phyloP scores from a whole-genome alignment of 1,140 invertebrate species.

The Drosophila gunungcola region DNA sequence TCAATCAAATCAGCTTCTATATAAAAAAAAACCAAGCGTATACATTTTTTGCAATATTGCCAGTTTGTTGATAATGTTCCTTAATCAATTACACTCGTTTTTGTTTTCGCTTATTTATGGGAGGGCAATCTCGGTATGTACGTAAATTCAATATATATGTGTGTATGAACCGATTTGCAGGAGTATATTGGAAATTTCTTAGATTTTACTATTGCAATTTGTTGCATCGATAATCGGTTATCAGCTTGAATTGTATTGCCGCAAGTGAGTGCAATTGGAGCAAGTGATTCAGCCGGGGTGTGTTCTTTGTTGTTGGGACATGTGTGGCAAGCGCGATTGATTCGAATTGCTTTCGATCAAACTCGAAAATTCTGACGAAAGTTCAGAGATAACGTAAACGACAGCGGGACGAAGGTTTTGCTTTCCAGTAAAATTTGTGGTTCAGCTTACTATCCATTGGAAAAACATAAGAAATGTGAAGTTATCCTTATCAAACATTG shows the following conservation, averaged over 20 bases:
- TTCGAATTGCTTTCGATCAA: constrained; percentile 19
- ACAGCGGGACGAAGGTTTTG: background rate
- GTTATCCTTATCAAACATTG: background rate
- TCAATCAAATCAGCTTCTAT: constrained; percentile 49
- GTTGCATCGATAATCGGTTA: constrained; percentile 44
- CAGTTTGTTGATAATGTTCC: constrained; percentile 46
- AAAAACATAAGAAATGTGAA: background rate
- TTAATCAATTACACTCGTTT: constrained; percentile 61
- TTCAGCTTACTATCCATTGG: background rate
- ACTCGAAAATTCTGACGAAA: constrained; percentile 33
- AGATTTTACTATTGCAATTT: constrained; percentile 66
- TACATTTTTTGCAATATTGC: constrained; percentile 40
- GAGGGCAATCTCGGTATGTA: constrained; percentile 20
- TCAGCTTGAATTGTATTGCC: constrained; percentile 34
- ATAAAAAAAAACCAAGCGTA: constrained; percentile 16
- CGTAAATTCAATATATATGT: background rate
- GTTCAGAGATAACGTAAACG: constrained; percentile 15
- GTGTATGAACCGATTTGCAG: constrained; percentile 4
- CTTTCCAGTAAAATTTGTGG: background rate
- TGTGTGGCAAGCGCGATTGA: constrained; percentile 17
- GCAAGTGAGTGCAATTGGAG: constrained; percentile 35
- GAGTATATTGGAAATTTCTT: constrained; percentile 33
- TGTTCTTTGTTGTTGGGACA: constrained; percentile 29
- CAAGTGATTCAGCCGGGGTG: constrained; percentile 38
- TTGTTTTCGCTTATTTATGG: constrained; percentile 51